These are phyloP conservation scores for Todiramphus saurophagus DNA, from an alignment of 2,113 vertebrate species.

Conservation along the genomic window DNA sequence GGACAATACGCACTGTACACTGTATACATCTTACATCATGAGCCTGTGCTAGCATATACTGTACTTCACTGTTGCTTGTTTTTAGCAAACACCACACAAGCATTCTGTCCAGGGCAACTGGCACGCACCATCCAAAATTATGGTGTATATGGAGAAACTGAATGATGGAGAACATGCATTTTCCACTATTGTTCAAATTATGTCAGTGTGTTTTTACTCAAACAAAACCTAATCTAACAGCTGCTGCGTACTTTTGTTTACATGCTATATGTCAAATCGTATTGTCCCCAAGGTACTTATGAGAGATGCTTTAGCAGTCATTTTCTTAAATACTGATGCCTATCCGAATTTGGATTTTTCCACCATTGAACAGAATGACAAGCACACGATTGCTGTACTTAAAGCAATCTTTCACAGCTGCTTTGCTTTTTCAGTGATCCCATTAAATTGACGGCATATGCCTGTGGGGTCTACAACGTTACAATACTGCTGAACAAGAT, in stretches of 20 bases:
- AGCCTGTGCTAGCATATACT: neutral
- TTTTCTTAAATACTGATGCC: conserved; percentile 90
- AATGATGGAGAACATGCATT: neutral
- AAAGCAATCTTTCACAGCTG: conserved; percentile 88
- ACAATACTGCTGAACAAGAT: conserved; percentile 66
- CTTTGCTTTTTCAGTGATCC: conserved; percentile 80
- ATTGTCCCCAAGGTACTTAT: conserved; percentile 78
- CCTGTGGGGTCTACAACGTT: conserved; percentile 75
- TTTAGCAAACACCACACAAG: neutral
- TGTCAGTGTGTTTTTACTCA: conserved; percentile 55
- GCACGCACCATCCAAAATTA: neutral
- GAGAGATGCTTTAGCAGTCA: conserved; percentile 82
- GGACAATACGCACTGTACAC: neutral
- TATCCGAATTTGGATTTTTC: conserved; percentile 81
- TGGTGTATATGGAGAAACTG: neutral
- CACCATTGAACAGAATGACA: conserved; percentile 87
- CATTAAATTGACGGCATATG: conserved; percentile 81
- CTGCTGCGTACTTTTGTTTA: conserved; percentile 80
- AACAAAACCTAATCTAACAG: conserved; percentile 77
- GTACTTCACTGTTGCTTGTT: neutral
- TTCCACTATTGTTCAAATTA: conserved; percentile 28
- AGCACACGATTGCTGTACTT: conserved; percentile 87
- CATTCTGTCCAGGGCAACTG: neutral
- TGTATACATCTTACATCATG: neutral
- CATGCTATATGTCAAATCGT: conserved; percentile 74